Evolutionary conservation across 2,113 vertebrate species (phyloP), one percentile per base, ranked within the genome.

Genomic region (Podiceps cristatus): DNA sequence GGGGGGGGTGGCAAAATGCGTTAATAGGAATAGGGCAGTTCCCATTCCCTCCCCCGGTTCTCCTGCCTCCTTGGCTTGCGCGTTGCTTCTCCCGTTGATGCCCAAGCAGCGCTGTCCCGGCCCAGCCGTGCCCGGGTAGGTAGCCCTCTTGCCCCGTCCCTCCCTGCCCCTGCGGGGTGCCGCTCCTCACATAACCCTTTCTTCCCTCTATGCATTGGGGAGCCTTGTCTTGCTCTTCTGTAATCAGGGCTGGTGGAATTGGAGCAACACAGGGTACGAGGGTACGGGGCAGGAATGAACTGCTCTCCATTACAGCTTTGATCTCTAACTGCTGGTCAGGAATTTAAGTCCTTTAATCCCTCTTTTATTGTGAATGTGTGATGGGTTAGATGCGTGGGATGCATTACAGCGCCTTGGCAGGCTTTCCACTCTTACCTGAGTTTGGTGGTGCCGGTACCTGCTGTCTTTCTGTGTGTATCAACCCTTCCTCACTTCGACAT

Each of bases 161-260:
- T 5, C 0, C 16, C 31, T 19, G 60, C 19, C 35, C 53, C 27
- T 9, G 45, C 8, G 3, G 19, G n/a, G 37, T 64, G 63, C 80
- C 18, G 20, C 62, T 63, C 9, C 79, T 64, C 81, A 16, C 58
- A 9, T 3, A 5, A 0, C 58, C 47, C 37, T 2, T 1, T 3
- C 14, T 16, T 15, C 9, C 9, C 37, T 10, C 14, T 0, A 0
- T 1, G 11, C 33, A 0, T 50, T 14, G 59, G 7, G 11, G 17
- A 53, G 73, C 55, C n/a, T 35, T 1, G 1, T 23, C 68, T 5
- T 13, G 45, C 60, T 10, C 45, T 18, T 22, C 59, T 9, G 13
- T 7, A 22, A 4, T 7, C 56, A 0, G 19, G 20, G 3, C 45
- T 22, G 47, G 52, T 5, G 66, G 7, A 27, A 3, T 56, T 3